These are phyloP conservation scores for Heliothis peltigera DNA, from an alignment of 2,888 invertebrate genomes.

Conservation along the genomic window DNA sequence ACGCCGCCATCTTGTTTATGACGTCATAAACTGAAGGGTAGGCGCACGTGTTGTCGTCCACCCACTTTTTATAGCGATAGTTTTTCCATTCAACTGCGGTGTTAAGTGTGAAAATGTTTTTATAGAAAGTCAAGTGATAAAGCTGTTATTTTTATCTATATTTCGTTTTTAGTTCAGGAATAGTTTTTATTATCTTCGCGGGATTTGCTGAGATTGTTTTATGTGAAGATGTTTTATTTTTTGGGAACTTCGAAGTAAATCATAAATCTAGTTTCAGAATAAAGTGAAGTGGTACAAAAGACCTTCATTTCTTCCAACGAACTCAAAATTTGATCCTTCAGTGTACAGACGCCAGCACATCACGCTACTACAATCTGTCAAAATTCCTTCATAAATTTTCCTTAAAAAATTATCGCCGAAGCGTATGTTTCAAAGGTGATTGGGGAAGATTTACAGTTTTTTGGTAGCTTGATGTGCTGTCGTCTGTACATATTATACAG, in stretches of 20 bases:
- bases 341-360: too few species aligned
- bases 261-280: too few species aligned
- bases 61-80: conserved; percentile 54
- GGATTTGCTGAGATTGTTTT: background rate
- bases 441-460: too few species aligned
- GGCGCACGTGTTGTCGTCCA: conserved; percentile 48
- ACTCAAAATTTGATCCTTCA: too few species aligned
- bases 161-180: conserved; percentile 2
- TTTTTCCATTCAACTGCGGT: conserved; percentile 48
- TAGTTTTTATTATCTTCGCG: conserved; percentile 15
- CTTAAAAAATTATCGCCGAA: too few species aligned
- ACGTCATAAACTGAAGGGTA: conserved; percentile 54
- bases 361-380: too few species aligned
- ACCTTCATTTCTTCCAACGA: too few species aligned
- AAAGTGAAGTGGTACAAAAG: too few species aligned
- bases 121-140: conserved; percentile 48
- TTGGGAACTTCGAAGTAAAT: background rate
- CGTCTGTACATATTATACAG: too few species aligned
- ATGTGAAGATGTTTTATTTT: background rate
- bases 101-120: conserved; percentile 49
- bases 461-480: too few species aligned
- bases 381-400: too few species aligned
- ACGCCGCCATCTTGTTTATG: conserved; percentile 48
- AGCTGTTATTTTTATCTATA: conserved; percentile 42
- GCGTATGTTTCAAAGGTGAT: too few species aligned